A percentile compares a stretch with the other conserved stretches of the same genome.
Evolutionary conservation across 2,113 vertebrate genomes (phyloP).

Genomic region (Accipiter virgatus): DNA sequence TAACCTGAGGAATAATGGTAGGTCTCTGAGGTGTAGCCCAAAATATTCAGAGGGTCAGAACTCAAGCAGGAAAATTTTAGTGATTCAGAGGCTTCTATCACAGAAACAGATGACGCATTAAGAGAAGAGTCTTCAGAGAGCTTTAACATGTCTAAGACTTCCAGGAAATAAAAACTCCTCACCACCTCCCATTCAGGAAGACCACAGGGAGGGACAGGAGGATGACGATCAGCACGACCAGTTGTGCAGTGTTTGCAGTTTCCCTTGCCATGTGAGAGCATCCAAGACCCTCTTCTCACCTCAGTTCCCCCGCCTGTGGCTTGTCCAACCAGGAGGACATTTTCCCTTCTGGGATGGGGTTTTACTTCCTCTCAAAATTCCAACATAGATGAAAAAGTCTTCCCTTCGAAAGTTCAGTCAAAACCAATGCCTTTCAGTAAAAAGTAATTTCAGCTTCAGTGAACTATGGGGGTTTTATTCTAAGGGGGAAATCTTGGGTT

Average conservation of each 20-base stretch:
- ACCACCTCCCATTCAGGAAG: background rate
- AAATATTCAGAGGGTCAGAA: background rate
- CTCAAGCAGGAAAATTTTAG: background rate
- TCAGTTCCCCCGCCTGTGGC: fast-evolving
- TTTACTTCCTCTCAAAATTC: background rate
- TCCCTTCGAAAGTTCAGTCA: background rate
- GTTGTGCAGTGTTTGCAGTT: background rate
- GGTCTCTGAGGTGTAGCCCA: background rate
- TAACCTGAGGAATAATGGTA: background rate
- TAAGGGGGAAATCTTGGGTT: background rate
- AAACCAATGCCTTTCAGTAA: background rate
- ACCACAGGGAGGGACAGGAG: background rate
- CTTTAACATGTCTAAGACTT: background rate
- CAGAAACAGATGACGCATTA: background rate
- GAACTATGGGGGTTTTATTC: background rate
- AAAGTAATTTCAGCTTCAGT: background rate
- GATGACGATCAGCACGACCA: background rate
- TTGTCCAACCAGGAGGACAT: background rate
- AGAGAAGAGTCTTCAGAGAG: background rate
- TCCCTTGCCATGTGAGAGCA: background rate
- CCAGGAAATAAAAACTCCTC: background rate
- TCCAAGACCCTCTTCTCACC: background rate
- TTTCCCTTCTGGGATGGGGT: background rate
- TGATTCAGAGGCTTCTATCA: background rate
- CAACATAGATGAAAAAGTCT: background rate